Base-by-base conservation (phyloP, 2,797 vertebrate genomes). In the Staurois parvus region DNA sequence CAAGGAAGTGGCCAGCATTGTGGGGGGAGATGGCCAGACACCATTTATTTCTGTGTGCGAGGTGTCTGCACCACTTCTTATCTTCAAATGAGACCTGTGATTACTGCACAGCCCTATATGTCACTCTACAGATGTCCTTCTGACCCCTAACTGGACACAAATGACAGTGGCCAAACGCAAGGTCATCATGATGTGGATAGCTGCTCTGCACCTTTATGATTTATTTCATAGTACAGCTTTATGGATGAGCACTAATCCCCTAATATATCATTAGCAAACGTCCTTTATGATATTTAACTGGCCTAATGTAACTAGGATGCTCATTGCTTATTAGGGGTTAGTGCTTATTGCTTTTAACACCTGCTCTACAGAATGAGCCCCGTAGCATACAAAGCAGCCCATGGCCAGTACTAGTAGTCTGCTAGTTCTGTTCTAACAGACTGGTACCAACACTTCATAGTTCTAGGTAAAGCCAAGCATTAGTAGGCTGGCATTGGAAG, bases 31-130 rank as follows among this genome's bases (percentile, higher is more conserved):
- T 28, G 52, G n/a, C 29, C 68, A 75, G 72, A 32, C 59, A 59
- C 21, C 52, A 59, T 59, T 59, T 59, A 59, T 59, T 59, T 59
- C 52, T 59, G 19, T 59, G 52, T n/a, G n/a, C 37, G 19, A 78
- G 24, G 52, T 66, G 76, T 78, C 76, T 34, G 52, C 76, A 40
- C 34, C 30, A 40, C 15, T 59, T 67, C 76, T 78, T 78, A 78
- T 66, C 32, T 66, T 34, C 24, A 59, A 78, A 78, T 78, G 26
- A 26, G 19, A 66, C 59, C 45, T 30, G 13, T 28, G n/a, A 28
- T 56, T 62, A 26, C 24, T 37, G 30, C 45, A 17, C 42, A 19
- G 29, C 45, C 11, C 45, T 75, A 52, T 19, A 75, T 75, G 17
- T 56, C 26, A 75, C 29, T 29, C 29, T 59, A n/a, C 19, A 59